These are phyloP conservation scores for Acheta domesticus DNA, from an alignment of 2,888 invertebrate genomes.

Conservation along the genomic window DNA sequence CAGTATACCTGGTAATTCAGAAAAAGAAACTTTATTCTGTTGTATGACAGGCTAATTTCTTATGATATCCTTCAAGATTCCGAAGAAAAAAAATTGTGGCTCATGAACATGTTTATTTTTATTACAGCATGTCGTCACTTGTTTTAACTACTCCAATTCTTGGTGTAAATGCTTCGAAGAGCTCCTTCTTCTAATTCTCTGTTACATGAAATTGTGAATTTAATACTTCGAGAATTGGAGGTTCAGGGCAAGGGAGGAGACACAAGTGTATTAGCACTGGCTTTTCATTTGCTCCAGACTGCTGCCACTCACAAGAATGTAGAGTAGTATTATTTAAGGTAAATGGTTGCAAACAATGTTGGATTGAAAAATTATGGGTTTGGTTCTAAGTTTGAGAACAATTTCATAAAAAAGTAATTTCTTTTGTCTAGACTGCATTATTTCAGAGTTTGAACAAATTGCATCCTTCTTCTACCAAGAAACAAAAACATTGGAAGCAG, in stretches of 20 bases:
- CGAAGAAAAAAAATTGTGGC: neutral
- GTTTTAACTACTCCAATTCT: slow-evolving; percentile 52
- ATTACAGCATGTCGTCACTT: slow-evolving; percentile 53
- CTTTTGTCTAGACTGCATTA: slow-evolving; percentile 48
- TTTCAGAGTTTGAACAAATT: slow-evolving; percentile 51
- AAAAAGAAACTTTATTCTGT: neutral
- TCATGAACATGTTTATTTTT: neutral
- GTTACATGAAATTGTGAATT: slow-evolving; percentile 52
- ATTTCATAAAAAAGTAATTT: neutral
- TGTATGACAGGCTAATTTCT: neutral
- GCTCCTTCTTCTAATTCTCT: slow-evolving; percentile 52
- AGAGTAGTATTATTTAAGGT: slow-evolving; percentile 61
- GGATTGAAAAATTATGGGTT: neutral
- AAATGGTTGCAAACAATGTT: slow-evolving; percentile 33
- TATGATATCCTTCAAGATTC: neutral
- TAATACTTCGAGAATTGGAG: slow-evolving; percentile 54
- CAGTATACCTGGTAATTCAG: slow-evolving; percentile 56
- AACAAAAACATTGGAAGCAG: slow-evolving; percentile 52
- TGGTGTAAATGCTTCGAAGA: slow-evolving; percentile 53
- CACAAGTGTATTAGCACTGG: slow-evolving; percentile 48
- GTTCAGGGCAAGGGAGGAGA: slow-evolving; percentile 50
- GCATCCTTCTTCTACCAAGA: slow-evolving; percentile 54
- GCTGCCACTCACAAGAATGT: slow-evolving; percentile 58
- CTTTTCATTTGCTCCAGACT: slow-evolving; percentile 54
- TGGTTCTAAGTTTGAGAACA: neutral